A percentile compares a stretch with the other conserved stretches of the same genome.
phyloP scores from a whole-genome alignment of 2,113 vertebrate species.

The Oncorhynchus keta region DNA sequence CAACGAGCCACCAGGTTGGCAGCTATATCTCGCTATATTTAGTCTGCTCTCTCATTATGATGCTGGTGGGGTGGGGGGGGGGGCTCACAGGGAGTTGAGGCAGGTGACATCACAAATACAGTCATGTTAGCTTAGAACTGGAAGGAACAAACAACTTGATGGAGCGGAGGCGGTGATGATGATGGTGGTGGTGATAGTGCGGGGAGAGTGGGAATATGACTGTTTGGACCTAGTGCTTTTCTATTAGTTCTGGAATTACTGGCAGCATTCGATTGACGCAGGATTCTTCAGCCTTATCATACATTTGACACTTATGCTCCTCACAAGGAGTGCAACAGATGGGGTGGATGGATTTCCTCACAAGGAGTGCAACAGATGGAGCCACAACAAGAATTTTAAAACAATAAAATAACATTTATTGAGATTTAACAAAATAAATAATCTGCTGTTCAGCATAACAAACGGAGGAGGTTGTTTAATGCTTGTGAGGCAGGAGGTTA shows the following conservation, averaged over 20 bases:
- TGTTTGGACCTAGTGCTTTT: background rate
- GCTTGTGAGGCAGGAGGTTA: conserved; percentile 49
- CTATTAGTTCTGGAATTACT: background rate
- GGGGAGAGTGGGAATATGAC: conserved; percentile 3
- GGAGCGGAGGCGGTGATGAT: conserved; percentile 52
- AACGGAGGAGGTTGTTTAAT: conserved; percentile 64
- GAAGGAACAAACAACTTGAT: conserved; percentile 50
- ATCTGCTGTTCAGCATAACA: conserved; percentile 88
- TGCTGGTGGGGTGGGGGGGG: conserved; percentile 2
- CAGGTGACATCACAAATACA: conserved; percentile 54
- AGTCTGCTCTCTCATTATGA: background rate
- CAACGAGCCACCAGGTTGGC: background rate
- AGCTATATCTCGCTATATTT: conserved; percentile 5
- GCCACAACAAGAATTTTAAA: conserved; percentile 51
- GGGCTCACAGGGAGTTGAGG: background rate
- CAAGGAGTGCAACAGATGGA: conserved; percentile 5
- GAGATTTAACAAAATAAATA: conserved; percentile 96
- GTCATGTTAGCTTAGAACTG: conserved; percentile 46
- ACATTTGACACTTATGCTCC: background rate
- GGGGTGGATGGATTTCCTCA: background rate
- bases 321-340: background rate
- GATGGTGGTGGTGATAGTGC: conserved; percentile 35
- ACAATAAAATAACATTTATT: conserved; percentile 96
- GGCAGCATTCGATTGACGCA: conserved; percentile 40
- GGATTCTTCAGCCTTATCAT: conserved; percentile 17